Base-by-base conservation (phyloP, 1,140 invertebrate genomes). In the Aphaenogaster floridana region DNA sequence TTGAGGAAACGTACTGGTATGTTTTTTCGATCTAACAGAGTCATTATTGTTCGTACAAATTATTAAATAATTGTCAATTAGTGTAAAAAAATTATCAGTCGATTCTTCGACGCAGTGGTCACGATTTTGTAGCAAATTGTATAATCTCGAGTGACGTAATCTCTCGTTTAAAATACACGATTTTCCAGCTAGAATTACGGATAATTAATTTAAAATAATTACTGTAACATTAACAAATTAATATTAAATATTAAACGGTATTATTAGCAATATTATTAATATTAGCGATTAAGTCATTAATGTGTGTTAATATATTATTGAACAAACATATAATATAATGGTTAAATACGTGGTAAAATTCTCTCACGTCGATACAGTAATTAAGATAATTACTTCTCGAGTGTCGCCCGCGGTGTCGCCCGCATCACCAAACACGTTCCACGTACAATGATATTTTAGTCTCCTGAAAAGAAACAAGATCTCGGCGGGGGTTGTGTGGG, bases 341-440 rank as follows among this genome's bases (percentile, higher is more conserved):
- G 0, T 28, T 15, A 9, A 81, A 42, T 21, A 17, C 11, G 13
- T 0, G n/a, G 4, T 13, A 42, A 57, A 39, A 57, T 57, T 34
- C 4, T 42, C 1, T 39, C 48, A 42, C 50, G 36, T 71, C 42
- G 79, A 59, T 57, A 9, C n/a, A 11, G 52, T 59, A 72, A 83
- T 59, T 34, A 66, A 59, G 54, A 84, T 36, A 74, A 50, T 76
- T 48, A 7, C 11, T 74, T 63, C 54, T 74, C 54, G 42, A 61
- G 17, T 36, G 28, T 45, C 52, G 54, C 7, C 6, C 78, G 15
- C 42, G 42, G 17, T 61, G 69, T 84, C 54, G 87, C 91, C 76
- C 54, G 87, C 91, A 94, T 95, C 95, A 95, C 95, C 95, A 95
- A 95, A 95, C 95, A 94, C 91, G 92, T 93, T 91, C 90, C 90